Base-by-base conservation (phyloP, 1,140 invertebrate genomes). In the Drosophila lacteicornis region DNA sequence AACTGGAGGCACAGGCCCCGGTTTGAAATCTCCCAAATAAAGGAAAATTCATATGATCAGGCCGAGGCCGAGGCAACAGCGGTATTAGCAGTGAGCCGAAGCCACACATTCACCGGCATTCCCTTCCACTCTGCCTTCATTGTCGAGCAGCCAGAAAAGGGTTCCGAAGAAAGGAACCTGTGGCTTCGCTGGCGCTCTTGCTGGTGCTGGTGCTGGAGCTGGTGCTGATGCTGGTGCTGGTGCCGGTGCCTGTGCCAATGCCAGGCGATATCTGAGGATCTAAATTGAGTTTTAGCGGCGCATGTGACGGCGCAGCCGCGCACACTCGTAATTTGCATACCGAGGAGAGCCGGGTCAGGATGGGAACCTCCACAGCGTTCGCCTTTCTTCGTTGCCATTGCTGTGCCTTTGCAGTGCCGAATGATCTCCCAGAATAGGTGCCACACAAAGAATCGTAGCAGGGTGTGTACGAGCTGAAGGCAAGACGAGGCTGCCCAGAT, bases 231-330 rank as follows among this genome's bases (percentile, higher is more conserved):
- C 47, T 49, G 69, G 45, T 79, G 79, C 51, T 55, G 51, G 17
- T 33, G n/a, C 27, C 19, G 19, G 12, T 36, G 25, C 25, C 19
- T 7, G 22, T 61, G 63, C 27, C 56, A 66, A 51, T 79, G 79
- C 84, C 63, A 58, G 71, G 57, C 79, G 70, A 75, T 90, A 90
- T 91, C 87, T 74, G 57, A 43, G 69, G 51, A 91, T 91, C 88
- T 91, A 91, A 91, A 91, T 91, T 91, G 83, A 91, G 87, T 88
- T 91, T 91, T 91, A 70, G 85, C 85, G 82, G 85, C 79, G 85
- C 85, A 88, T 88, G 85, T 90, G 85, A 88, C 84, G 85, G 59
- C 66, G 66, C 61, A 59, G 66, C 38, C 60, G 50, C 38, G 60
- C 70, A 63, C 62, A 79, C 79, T 84, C 74, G 80, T 85, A 91